Evolutionary conservation across 2,113 vertebrate genomes (phyloP), one percentile per base, ranked within the genome.

Genomic region (Bothrops jararaca): DNA sequence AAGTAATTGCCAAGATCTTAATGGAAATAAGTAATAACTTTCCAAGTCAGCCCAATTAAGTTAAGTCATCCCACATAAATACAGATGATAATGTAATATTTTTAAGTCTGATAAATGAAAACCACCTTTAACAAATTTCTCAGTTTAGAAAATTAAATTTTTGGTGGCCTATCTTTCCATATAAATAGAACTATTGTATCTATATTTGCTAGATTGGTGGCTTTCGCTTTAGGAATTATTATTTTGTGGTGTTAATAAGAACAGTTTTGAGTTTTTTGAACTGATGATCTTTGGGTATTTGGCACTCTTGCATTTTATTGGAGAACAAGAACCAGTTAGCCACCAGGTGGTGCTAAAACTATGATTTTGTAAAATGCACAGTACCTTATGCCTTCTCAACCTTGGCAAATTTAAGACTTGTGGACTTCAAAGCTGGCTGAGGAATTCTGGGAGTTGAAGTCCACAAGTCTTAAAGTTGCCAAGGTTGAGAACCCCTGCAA

Each of bases 291-390:
- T 39, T 80, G 69, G 23, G 24, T 18, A 4, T 7, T 80, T n/a
- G 39, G n/a, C 42, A 53, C n/a, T 6, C 10, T 74, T 69, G 23
- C 29, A 54, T n/a, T 86, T 15, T 88, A n/a, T 91, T 57, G 34
- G 60, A 6, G 13, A 69, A 86, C 52, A 10, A 90, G n/a, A 18
- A 24, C 23, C 56, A 52, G 34, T 39, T 86, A 64, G 29, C 92
- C 92, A 64, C 92, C n/a, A 90, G 92, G n/a, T 64, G 92, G 92
- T 29, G 56, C 74, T 90, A 42, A 85, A 64, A 23, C 26, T 52
- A 86, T 39, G 7, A 18, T 48, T 89, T 50, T 45, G 39, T 89
- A 54, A 92, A 64, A 39, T 53, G n/a, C 12, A 69, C 26, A 64
- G 26, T 34, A 18, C 50, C 6, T 80, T 39, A 39, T 22, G 5